Conservation (phyloP, 37 sponge, comb jelly and placozoan genomes). For the Ephydatia muelleri region DNA sequence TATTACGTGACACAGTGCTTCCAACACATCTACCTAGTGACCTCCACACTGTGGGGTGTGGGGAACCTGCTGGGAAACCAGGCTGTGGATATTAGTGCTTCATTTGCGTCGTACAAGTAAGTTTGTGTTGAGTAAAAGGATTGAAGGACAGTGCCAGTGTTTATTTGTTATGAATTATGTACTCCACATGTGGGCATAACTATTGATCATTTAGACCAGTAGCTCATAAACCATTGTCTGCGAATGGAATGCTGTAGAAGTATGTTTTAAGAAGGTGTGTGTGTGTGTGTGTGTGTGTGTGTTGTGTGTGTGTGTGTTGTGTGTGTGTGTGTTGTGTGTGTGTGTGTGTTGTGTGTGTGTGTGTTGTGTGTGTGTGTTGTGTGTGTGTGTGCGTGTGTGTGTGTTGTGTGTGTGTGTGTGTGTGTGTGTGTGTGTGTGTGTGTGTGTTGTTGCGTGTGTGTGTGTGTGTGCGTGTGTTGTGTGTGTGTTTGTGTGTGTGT, state of each 20-base stretch:
- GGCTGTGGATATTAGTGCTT: neutral
- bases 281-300: slow-evolving; percentile 7
- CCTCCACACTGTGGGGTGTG: slow-evolving; percentile 73
- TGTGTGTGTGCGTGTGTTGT: too few species aligned
- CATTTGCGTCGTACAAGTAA: neutral
- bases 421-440: slow-evolving; percentile 8
- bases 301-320: too few species aligned
- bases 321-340: too few species aligned
- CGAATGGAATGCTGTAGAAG: neutral
- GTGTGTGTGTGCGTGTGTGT: too few species aligned
- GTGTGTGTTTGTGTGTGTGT: too few species aligned
- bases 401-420: neutral
- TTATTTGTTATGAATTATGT: neutral
- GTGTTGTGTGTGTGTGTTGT: too few species aligned
- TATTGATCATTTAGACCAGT: too few species aligned
- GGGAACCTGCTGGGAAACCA: neutral
- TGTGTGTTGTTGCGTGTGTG: too few species aligned
- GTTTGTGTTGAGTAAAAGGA: too few species aligned
- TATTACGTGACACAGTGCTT: slow-evolving; percentile 66
- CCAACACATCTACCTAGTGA: slow-evolving; percentile 85
- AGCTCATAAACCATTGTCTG: neutral
- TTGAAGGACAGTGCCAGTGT: neutral
- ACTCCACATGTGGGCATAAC: too few species aligned
- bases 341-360: too few species aligned
- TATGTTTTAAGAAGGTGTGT: too few species aligned